A percentile compares a stretch with the other conserved stretches of the same genome.
These are phyloP conservation scores for Cladopsammia gracilis DNA, from an alignment of 64 coral and sea anemone species.

Conservation along the genomic window DNA sequence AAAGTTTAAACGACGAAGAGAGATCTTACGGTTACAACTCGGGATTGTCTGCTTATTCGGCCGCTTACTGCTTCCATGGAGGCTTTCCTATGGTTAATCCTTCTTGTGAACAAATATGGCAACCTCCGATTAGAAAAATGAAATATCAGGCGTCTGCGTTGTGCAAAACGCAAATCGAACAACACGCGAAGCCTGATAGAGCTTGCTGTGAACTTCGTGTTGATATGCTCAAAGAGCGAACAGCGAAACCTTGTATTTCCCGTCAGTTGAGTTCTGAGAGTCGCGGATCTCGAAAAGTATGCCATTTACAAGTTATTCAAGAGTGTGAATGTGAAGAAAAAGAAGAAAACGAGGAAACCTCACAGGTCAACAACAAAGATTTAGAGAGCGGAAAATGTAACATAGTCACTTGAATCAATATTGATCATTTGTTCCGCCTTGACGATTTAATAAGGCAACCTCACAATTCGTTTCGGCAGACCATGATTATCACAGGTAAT, in stretches of 20 bases:
- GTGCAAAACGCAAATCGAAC: background rate
- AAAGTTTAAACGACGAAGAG: conserved; percentile 1
- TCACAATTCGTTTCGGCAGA: too few species aligned
- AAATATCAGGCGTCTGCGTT: background rate
- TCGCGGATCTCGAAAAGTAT: background rate
- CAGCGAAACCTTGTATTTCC: background rate
- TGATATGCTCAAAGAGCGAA: conserved; percentile 7
- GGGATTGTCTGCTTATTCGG: background rate
- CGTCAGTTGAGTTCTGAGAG: conserved; percentile 3
- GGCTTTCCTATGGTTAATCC: conserved; percentile 30
- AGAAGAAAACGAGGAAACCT: background rate
- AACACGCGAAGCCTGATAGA: background rate
- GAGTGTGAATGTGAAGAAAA: conserved; percentile 22
- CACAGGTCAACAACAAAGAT: background rate
- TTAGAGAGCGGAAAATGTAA: background rate
- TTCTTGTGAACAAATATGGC: conserved; percentile 19
- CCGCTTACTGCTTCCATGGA: conserved; percentile 46
- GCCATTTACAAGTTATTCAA: conserved; percentile 36
- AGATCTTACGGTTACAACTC: background rate
- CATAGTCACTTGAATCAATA: background rate
- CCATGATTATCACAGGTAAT: too few species aligned
- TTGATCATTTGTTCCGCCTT: too few species aligned
- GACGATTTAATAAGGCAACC: too few species aligned
- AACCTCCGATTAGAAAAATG: conserved; percentile 9
- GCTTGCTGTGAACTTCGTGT: conserved; percentile 1